These are phyloP conservation scores for Nymphalis urticae DNA, from an alignment of 2,888 invertebrate genomes.

Conservation along the genomic window DNA sequence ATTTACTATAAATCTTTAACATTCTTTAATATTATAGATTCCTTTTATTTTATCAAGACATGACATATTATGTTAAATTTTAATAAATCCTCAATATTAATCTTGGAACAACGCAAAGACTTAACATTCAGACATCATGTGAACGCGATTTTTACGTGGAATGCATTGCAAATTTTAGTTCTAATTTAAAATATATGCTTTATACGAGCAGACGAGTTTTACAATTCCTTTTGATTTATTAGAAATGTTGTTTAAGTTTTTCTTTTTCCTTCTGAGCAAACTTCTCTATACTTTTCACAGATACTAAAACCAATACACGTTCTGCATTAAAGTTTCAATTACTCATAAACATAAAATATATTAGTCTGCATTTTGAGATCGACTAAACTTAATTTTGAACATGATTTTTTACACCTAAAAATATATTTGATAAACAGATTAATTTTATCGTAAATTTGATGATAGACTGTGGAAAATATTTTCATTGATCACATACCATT, in stretches of 20 bases:
- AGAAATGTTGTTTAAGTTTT: constrained; percentile 25
- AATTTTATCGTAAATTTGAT: too few species aligned
- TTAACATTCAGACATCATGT: constrained; percentile 7
- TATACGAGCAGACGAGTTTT: constrained; percentile 28
- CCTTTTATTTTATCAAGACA: too few species aligned
- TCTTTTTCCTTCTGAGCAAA: constrained; percentile 1
- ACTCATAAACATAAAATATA: neutral
- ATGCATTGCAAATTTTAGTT: constrained; percentile 26
- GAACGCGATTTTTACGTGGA: constrained; percentile 19
- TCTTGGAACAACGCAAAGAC: neutral
- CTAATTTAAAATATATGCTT: constrained; percentile 32
- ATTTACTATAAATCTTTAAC: too few species aligned
- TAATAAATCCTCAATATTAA: too few species aligned
- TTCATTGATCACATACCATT: too few species aligned
- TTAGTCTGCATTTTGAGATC: neutral
- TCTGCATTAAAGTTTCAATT: neutral
- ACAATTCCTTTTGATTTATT: constrained; percentile 31
- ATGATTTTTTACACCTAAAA: too few species aligned
- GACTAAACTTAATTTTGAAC: too few species aligned
- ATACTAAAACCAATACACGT: neutral
- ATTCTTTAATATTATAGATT: too few species aligned
- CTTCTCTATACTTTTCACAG: neutral
- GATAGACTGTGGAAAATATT: too few species aligned
- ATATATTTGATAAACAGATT: too few species aligned
- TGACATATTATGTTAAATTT: too few species aligned